Evolutionary conservation across 2,797 vertebrate species (phyloP).

Genomic region (Spinus olivaceus): DNA sequence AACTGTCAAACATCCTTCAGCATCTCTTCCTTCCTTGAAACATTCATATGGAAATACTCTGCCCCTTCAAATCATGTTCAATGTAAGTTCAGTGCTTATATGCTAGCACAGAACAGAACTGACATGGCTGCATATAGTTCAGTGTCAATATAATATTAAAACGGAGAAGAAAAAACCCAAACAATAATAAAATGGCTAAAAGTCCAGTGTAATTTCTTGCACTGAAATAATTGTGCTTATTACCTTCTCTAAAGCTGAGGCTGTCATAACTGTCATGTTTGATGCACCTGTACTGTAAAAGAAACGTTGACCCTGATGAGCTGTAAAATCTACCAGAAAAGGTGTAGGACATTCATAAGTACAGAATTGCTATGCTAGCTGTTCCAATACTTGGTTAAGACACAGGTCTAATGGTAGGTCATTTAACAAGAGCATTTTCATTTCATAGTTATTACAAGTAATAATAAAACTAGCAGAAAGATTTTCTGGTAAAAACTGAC

Average conservation of each 20-base stretch:
- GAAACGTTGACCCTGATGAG: background rate
- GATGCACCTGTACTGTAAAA: background rate
- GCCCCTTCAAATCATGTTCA: background rate
- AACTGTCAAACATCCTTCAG: background rate
- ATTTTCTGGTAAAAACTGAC: background rate
- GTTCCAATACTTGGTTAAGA: background rate
- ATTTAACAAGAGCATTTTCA: background rate
- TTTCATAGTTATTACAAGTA: background rate
- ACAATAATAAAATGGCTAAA: background rate
- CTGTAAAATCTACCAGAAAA: background rate
- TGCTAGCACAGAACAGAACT: background rate
- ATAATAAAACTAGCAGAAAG: background rate
- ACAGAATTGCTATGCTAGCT: background rate
- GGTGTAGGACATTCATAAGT: background rate
- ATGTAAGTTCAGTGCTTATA: background rate
- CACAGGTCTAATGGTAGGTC: background rate
- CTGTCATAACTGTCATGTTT: background rate
- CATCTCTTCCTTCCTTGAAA: background rate
- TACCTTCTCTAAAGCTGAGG: background rate
- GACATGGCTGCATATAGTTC: background rate
- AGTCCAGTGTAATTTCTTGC: background rate
- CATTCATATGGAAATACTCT: background rate
- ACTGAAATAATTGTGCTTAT: background rate
- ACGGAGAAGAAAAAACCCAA: rapidly evolving
- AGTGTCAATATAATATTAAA: background rate